These are phyloP conservation scores for Invenusta paracnida DNA, from an alignment of 2,888 invertebrate species.

Conservation along the genomic window DNA sequence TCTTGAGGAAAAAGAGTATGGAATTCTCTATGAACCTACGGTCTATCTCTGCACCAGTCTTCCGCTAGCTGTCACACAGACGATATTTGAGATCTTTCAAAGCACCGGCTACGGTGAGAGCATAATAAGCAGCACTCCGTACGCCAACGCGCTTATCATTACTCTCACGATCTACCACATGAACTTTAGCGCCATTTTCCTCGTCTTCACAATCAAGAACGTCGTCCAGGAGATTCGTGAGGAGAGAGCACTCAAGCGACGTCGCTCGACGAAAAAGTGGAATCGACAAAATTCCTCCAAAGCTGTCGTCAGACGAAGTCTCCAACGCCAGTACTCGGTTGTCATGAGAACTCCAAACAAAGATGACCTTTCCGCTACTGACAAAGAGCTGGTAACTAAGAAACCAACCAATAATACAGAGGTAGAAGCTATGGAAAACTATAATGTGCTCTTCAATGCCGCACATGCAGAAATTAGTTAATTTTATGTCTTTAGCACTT, in stretches of 20 bases:
- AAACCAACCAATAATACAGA: not conserved
- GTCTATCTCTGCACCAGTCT: not conserved
- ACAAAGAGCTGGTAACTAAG: not conserved
- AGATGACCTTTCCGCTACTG: not conserved
- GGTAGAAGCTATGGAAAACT: not conserved
- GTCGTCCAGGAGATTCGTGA: constrained; percentile 6
- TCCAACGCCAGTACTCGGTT: not conserved
- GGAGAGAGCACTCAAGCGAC: not conserved
- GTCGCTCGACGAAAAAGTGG: not conserved
- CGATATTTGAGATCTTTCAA: not conserved
- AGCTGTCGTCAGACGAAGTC: not conserved
- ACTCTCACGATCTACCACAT: constrained; percentile 5
- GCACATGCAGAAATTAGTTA: too few relatives aligned
- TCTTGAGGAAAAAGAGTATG: not conserved
- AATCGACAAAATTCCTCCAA: not conserved
- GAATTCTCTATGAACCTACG: constrained; percentile 1
- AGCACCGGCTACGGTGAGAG: not conserved
- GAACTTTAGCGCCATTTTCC: not conserved
- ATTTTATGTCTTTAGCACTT: too few relatives aligned
- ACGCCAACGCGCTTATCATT: not conserved
- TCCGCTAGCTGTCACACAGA: not conserved
- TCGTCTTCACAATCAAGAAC: constrained; percentile 2
- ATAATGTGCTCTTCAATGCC: not conserved
- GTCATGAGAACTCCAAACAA: not conserved
- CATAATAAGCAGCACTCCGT: not conserved